These are phyloP conservation scores for Drosophila anomalata DNA, from an alignment of 2,888 invertebrate species.

Conservation along the genomic window DNA sequence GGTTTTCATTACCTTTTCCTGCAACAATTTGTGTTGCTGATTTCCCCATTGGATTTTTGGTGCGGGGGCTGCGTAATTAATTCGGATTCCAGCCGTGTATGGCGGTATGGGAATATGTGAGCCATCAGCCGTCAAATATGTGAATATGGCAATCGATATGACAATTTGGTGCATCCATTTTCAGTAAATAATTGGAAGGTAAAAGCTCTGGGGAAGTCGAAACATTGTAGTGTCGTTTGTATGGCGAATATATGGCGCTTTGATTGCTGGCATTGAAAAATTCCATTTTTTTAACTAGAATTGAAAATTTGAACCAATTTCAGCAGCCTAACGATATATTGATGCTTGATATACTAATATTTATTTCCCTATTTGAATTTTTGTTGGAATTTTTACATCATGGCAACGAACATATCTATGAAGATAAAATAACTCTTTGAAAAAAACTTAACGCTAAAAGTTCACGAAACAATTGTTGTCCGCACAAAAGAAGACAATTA, in stretches of 20 bases:
- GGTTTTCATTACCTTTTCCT: constrained; percentile 32
- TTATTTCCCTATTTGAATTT: too few relatives aligned
- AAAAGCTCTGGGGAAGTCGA: constrained; percentile 19
- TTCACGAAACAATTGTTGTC: constrained; percentile 28
- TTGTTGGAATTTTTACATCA: too few relatives aligned
- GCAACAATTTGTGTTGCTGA: constrained; percentile 36
- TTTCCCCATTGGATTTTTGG: constrained; percentile 33
- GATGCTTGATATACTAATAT: too few relatives aligned
- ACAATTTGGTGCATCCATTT: constrained; percentile 48
- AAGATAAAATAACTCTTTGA: not conserved
- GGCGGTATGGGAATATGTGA: constrained; percentile 25
- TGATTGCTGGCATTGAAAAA: constrained; percentile 22
- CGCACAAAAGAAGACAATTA: not conserved
- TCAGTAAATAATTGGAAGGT: constrained; percentile 56
- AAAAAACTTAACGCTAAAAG: constrained; percentile 1
- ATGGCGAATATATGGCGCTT: constrained; percentile 13
- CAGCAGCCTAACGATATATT: too few relatives aligned
- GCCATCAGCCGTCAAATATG: constrained; percentile 35
- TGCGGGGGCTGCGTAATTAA: constrained; percentile 32
- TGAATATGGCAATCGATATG: constrained; percentile 44
- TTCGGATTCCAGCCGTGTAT: constrained; percentile 19
- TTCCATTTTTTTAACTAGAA: not conserved
- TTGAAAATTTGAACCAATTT: not conserved
- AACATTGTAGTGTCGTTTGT: not conserved
- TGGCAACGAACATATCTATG: too few relatives aligned